Percentiles rank a stretch among this genome's conserved stretches.
Conservation (phyloP, 2,113 vertebrate species). For the Apus apus region DNA sequence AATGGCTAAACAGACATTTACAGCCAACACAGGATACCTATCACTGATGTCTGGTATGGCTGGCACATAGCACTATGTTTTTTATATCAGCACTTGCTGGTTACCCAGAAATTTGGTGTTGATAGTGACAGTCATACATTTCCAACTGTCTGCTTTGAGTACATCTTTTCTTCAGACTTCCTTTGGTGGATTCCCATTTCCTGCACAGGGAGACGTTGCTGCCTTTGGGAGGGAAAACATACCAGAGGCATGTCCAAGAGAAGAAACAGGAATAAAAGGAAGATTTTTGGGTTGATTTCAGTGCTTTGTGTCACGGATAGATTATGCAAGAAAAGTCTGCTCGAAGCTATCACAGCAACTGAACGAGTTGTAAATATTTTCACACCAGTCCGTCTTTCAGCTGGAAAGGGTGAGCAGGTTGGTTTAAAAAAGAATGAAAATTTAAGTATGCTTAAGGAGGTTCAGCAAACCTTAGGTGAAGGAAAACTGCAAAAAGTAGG, state of each 20-base stretch:
- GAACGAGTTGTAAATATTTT: background rate
- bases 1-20: background rate
- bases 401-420: background rate
- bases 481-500: slow-evolving; percentile 17
- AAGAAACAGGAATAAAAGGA: background rate
- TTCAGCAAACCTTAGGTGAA: background rate
- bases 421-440: background rate
- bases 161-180: background rate
- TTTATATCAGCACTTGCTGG: background rate
- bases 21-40: background rate
- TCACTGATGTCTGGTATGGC: background rate
- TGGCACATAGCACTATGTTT: background rate
- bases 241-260: background rate
- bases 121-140: background rate
- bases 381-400: background rate
- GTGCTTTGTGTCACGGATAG: background rate
- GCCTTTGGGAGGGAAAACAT: background rate
- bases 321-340: background rate
- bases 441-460: background rate
- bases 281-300: background rate
- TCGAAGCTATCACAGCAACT: background rate
- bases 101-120: background rate
- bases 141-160: background rate
- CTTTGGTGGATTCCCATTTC: background rate
- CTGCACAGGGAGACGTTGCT: background rate